These are phyloP conservation scores for Schizothorax lantsangensis DNA, from an alignment of 2,797 vertebrate genomes.

Conservation along the genomic window DNA sequence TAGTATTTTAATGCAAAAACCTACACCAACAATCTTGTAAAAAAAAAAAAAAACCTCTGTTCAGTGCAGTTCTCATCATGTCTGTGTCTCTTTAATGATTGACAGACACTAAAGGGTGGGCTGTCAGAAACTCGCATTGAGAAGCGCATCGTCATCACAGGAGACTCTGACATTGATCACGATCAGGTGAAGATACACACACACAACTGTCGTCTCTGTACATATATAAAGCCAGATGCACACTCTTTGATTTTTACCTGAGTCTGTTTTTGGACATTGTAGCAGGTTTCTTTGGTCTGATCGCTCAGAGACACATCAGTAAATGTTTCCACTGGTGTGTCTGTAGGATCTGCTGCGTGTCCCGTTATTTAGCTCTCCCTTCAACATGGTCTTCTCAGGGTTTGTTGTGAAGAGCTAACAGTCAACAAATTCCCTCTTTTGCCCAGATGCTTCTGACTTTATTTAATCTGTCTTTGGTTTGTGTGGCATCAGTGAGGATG, in stretches of 20 bases:
- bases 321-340: background rate
- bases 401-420: background rate
- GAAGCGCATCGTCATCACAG: slow-evolving; percentile 98
- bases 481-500: background rate
- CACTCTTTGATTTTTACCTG: background rate
- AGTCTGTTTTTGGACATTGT: background rate
- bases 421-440: too few relatives aligned
- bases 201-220: background rate
- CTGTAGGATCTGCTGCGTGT: too few relatives aligned
- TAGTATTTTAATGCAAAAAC: background rate
- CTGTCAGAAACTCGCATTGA: slow-evolving; percentile 98
- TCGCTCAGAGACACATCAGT: background rate
- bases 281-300: background rate
- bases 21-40: background rate
- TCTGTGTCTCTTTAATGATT: slow-evolving; percentile 33
- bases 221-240: background rate
- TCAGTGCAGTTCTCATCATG: background rate
- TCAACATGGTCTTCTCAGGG: background rate
- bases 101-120: slow-evolving; percentile 94
- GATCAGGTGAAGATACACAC: slow-evolving; percentile 84
- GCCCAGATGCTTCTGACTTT: background rate
- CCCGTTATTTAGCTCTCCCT: background rate
- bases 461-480: background rate
- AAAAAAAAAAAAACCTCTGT: background rate
- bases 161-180: slow-evolving; percentile 97